These are phyloP conservation scores for Pyrocoelia pectoralis DNA, from an alignment of 2,888 invertebrate species.

Conservation along the genomic window DNA sequence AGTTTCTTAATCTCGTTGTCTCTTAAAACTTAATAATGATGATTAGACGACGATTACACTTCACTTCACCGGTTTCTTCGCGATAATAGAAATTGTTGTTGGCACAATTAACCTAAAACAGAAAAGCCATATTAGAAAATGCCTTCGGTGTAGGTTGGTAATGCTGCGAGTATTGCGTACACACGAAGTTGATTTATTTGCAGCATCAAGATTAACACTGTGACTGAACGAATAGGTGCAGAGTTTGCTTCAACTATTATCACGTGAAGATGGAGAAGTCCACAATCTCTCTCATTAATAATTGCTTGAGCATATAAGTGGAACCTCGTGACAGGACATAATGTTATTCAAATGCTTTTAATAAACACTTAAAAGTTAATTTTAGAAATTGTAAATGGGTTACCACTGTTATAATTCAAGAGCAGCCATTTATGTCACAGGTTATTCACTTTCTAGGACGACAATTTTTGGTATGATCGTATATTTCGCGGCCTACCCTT, in stretches of 20 bases:
- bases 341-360: slow-evolving; percentile 36
- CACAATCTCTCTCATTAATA: slow-evolving; percentile 25
- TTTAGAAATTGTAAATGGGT: slow-evolving; percentile 25
- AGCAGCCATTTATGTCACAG: slow-evolving; percentile 11
- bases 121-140: slow-evolving; percentile 21
- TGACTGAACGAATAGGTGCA: slow-evolving; percentile 5
- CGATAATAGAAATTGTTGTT: slow-evolving; percentile 16
- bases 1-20: no score
- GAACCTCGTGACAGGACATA: slow-evolving; percentile 35
- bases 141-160: background rate
- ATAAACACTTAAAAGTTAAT: slow-evolving; percentile 29
- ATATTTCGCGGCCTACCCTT: slow-evolving; percentile 4
- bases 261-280: slow-evolving; percentile 25
- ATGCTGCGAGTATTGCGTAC: background rate
- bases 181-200: background rate
- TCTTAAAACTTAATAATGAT: background rate
- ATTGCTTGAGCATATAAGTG: slow-evolving; percentile 31
- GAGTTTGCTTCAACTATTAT: slow-evolving; percentile 5
- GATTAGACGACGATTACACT: background rate
- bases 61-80: slow-evolving; percentile 8
- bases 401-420: slow-evolving; percentile 9
- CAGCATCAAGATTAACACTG: slow-evolving; percentile 5
- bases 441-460: slow-evolving; percentile 9
- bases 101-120: slow-evolving; percentile 23
- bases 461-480: background rate